A percentile compares a stretch with the other conserved stretches of the same genome.
phyloP scores from a whole-genome alignment of 2,797 vertebrate species.

The Enteromius viviparus region DNA sequence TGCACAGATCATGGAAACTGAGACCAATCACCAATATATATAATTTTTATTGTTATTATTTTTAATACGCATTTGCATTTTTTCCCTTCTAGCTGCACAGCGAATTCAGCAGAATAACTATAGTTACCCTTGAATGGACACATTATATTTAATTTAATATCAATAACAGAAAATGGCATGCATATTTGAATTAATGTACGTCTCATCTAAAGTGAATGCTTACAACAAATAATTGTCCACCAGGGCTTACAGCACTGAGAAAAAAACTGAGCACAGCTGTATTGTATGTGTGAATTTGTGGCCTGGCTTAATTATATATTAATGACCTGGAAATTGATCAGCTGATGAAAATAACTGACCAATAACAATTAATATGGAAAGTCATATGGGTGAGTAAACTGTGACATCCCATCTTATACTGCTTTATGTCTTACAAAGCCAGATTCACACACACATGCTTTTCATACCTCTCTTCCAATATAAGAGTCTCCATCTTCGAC shows the following conservation, averaged over 20 bases:
- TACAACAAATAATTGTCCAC: slow-evolving; percentile 1
- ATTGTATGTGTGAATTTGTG: neutral
- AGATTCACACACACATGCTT: neutral
- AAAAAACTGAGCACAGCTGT: neutral
- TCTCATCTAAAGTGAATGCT: slow-evolving; percentile 8
- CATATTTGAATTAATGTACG: neutral
- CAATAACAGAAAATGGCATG: slow-evolving; percentile 9
- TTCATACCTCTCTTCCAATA: slow-evolving; percentile 82
- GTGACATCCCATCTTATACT: neutral
- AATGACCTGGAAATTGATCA: neutral
- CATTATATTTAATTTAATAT: neutral
- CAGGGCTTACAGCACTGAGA: neutral
- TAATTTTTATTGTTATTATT: neutral
- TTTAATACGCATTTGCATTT: neutral
- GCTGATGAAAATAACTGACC: neutral
- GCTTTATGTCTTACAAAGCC: neutral
- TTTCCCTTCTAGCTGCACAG: neutral
- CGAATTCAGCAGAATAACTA: neutral
- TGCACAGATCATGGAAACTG: neutral
- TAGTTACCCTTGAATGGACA: neutral
- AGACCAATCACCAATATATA: neutral
- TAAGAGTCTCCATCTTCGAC: slow-evolving; percentile 81
- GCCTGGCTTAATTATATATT: neutral
- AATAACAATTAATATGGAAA: neutral
- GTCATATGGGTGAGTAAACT: slow-evolving; percentile 3